phyloP scores from a whole-genome alignment of 2,797 vertebrate genomes.

The Parauchenoglanis ngamensis region DNA sequence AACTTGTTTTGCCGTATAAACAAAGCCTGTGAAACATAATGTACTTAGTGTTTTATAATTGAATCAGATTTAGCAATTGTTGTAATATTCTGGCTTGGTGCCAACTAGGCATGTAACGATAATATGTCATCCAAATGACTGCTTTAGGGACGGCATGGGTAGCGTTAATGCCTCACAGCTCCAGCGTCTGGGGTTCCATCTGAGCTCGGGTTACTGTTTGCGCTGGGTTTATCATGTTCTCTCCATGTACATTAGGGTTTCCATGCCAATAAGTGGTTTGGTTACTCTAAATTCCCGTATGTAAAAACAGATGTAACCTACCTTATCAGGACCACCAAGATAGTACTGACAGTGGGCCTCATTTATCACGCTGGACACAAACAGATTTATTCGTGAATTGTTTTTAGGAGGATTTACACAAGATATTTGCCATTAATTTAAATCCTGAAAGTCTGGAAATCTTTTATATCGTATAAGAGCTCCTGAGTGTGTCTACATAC shows the following conservation, averaged over 20 bases:
- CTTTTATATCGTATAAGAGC: neutral
- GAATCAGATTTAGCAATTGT: constrained; percentile 13
- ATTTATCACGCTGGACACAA: neutral
- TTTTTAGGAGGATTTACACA: neutral
- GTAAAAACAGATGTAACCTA: neutral
- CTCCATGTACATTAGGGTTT: neutral
- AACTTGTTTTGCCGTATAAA: neutral
- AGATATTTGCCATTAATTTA: neutral
- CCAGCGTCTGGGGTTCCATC: neutral
- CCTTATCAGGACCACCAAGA: neutral
- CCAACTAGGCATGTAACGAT: neutral
- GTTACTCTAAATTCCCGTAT: neutral
- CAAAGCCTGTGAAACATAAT: constrained; percentile 10
- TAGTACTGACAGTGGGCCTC: neutral
- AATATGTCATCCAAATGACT: neutral
- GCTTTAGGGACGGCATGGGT: neutral
- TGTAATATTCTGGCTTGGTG: constrained; percentile 2
- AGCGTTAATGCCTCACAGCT: constrained; percentile 15
- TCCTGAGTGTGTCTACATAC: neutral
- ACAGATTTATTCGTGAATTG: neutral
- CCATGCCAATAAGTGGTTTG: neutral
- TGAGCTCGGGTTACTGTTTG: constrained; percentile 1
- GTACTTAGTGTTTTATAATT: constrained; percentile 16
- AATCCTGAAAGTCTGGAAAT: neutral
- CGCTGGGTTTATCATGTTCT: neutral